Evolutionary conservation across 2,797 vertebrate genomes (phyloP).

Genomic region (Gobionotothen gibberifrons): DNA sequence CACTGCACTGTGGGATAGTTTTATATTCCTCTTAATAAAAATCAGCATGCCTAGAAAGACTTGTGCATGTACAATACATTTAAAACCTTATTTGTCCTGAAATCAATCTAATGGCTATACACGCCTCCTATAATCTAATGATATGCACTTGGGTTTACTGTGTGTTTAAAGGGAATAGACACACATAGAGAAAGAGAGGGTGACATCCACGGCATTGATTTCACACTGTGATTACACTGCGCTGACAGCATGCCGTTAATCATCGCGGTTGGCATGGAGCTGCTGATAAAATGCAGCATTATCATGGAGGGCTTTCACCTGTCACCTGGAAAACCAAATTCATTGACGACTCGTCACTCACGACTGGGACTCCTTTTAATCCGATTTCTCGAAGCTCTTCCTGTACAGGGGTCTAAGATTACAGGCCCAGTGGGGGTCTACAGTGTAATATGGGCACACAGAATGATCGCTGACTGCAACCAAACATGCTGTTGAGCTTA

Average conservation of each 20-base stretch:
- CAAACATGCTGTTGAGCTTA: background rate
- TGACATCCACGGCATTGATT: slow-evolving; percentile 65
- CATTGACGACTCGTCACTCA: slow-evolving; percentile 53
- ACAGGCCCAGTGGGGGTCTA: background rate
- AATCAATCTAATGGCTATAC: slow-evolving; percentile 8
- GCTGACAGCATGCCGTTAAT: slow-evolving; percentile 77
- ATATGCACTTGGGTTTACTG: slow-evolving; percentile 14
- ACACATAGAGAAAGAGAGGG: slow-evolving; percentile 4
- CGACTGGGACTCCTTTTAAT: slow-evolving; percentile 74
- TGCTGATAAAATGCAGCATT: slow-evolving; percentile 76
- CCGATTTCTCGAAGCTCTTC: slow-evolving; percentile 59
- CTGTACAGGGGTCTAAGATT: slow-evolving; percentile 28
- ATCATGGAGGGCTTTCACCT: slow-evolving; percentile 72
- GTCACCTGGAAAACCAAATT: slow-evolving; percentile 74
- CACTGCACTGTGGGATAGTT: slow-evolving; percentile 1
- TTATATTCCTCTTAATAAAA: slow-evolving; percentile 2
- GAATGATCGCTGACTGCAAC: background rate
- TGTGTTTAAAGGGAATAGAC: slow-evolving; percentile 23
- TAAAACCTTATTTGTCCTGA: background rate
- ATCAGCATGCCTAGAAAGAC: slow-evolving; percentile 3
- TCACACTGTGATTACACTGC: slow-evolving; percentile 74
- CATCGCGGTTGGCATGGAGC: slow-evolving; percentile 66
- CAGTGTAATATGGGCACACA: slow-evolving; percentile 10
- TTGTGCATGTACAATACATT: slow-evolving; percentile 1
- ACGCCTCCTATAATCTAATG: slow-evolving; percentile 24